phyloP scores from a whole-genome alignment of 2,888 invertebrate species.

The Portevinia maculata region DNA sequence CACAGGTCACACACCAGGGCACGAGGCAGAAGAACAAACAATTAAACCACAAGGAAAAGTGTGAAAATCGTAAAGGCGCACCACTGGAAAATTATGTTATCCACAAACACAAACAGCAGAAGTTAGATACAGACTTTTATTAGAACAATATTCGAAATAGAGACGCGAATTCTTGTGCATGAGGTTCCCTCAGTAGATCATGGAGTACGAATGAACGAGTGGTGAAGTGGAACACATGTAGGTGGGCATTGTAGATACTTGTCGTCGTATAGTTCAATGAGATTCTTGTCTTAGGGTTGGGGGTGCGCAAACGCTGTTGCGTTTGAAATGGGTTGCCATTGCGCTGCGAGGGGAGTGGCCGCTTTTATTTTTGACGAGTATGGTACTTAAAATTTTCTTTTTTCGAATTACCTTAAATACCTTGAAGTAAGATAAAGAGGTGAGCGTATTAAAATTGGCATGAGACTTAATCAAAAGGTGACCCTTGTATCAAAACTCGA shows the following conservation, averaged over 20 bases:
- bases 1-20: neutral
- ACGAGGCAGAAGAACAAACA: slow-evolving; percentile 13
- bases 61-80: slow-evolving; percentile 17
- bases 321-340: slow-evolving; percentile 43
- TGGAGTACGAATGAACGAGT: slow-evolving; percentile 63
- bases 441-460: too few species aligned
- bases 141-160: slow-evolving; percentile 29
- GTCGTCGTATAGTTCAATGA: slow-evolving; percentile 23
- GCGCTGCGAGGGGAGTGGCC: neutral
- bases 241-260: slow-evolving; percentile 43
- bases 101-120: slow-evolving; percentile 17
- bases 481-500: too few species aligned
- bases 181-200: slow-evolving; percentile 65
- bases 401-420: too few species aligned
- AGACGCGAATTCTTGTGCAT: slow-evolving; percentile 69
- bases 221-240: slow-evolving; percentile 68
- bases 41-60: slow-evolving; percentile 19
- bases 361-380: neutral
- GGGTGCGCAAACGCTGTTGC: slow-evolving; percentile 73
- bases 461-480: too few species aligned
- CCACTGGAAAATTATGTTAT: slow-evolving; percentile 46
- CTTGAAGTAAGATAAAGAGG: too few species aligned
- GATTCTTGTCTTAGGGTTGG: slow-evolving; percentile 55
- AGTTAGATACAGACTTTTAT: neutral
- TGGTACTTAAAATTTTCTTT: neutral